Evolutionary conservation across 35 echinoderm and acorn worm species (phyloP).

Genomic region (Acanthaster planci): DNA sequence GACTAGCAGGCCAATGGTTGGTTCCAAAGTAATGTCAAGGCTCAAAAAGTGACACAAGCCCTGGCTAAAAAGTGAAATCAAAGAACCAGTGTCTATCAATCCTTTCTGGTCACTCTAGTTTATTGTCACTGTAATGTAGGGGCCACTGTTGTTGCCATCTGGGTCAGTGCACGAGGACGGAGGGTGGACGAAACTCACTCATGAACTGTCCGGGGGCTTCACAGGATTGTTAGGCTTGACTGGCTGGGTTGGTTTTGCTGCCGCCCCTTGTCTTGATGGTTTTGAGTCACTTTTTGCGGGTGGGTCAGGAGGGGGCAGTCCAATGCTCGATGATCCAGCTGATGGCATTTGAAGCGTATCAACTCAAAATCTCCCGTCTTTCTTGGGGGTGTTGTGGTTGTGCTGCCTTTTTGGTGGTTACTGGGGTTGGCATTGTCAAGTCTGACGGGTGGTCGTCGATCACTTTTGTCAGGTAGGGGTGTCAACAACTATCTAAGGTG

Average conservation of each 20-base stretch:
- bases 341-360: neutral
- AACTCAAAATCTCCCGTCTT: neutral
- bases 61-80: constrained; percentile 28
- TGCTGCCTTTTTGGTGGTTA: no score
- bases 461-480: no score
- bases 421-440: no score
- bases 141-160: neutral
- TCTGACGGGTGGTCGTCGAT: no score
- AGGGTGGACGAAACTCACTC: neutral
- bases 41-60: constrained; percentile 34
- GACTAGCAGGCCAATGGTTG: neutral
- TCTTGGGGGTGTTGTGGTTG: neutral
- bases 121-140: constrained; percentile 2
- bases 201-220: neutral
- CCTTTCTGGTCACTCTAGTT: neutral
- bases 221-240: neutral
- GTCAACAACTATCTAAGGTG: no score
- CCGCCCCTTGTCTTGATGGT: no score
- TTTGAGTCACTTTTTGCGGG: no score
- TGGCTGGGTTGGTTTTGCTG: no score
- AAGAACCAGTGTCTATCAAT: constrained; percentile 45
- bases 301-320: no score
- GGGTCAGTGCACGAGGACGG: neutral
- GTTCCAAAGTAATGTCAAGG: neutral
- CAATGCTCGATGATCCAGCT: neutral